These are phyloP conservation scores for Ctenomys sociabilis DNA, from an alignment of 2,113 vertebrate genomes.

Conservation along the genomic window DNA sequence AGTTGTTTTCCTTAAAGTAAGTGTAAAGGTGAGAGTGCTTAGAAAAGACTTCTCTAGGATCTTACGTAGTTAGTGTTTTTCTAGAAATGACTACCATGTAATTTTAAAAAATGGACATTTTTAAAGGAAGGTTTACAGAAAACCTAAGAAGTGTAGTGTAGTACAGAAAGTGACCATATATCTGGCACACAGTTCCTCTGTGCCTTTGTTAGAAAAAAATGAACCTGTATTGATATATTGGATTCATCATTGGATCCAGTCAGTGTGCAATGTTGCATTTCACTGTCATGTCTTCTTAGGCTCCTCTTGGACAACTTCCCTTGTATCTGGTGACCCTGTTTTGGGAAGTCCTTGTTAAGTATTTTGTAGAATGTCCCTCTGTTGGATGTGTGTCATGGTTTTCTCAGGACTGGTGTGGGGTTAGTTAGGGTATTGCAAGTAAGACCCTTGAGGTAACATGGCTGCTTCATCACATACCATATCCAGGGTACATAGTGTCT, in stretches of 20 bases:
- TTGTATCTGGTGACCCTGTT: slow-evolving; percentile 32
- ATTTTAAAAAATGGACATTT: neutral
- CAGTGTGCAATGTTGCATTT: neutral
- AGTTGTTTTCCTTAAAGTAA: slow-evolving; percentile 33
- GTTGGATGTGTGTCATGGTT: neutral
- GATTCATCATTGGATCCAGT: neutral
- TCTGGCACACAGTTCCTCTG: neutral
- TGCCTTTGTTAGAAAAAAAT: neutral
- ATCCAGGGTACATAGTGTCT: neutral
- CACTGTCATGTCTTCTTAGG: neutral
- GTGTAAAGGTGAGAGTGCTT: neutral
- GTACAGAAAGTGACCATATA: neutral
- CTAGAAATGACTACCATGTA: slow-evolving; percentile 39
- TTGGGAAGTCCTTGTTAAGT: neutral
- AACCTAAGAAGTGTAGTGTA: neutral
- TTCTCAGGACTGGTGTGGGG: neutral
- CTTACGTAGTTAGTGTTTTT: slow-evolving; percentile 36
- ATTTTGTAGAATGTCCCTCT: neutral
- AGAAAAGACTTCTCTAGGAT: slow-evolving; percentile 45
- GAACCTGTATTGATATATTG: neutral
- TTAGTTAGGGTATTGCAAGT: neutral
- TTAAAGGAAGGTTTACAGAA: slow-evolving; percentile 22
- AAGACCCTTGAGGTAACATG: neutral
- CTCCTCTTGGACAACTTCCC: neutral
- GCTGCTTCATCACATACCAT: neutral